Evolutionary conservation across 2,888 invertebrate genomes (phyloP).

Genomic region (Chydorus sphaericus): DNA sequence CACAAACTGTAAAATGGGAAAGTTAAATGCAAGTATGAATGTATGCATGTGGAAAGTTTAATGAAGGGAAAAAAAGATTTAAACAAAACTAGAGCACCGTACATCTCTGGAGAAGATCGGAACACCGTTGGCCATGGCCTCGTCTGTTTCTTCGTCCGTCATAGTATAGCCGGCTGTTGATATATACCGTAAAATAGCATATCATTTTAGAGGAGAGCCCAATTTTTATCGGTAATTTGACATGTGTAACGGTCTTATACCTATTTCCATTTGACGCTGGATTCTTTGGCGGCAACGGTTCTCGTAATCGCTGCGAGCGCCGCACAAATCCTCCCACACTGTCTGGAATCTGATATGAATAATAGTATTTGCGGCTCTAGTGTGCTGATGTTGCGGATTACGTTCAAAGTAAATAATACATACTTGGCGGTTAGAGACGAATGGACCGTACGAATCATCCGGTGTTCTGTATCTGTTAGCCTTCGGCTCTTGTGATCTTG

Average conservation of each 20-base stretch:
- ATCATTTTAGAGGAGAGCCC: not conserved
- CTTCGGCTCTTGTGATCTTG: not conserved
- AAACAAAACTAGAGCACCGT: too few relatives aligned
- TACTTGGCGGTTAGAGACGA: not conserved
- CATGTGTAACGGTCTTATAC: not conserved
- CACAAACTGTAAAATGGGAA: not conserved
- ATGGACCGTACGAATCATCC: not conserved
- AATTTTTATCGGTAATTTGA: not conserved
- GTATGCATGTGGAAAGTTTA: not conserved
- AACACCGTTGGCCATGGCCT: not conserved
- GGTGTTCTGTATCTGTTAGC: not conserved
- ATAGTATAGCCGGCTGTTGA: not conserved
- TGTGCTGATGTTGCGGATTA: not conserved
- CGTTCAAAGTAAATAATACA: not conserved
- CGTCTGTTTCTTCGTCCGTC: not conserved
- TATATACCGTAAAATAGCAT: too few relatives aligned
- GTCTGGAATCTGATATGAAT: not conserved
- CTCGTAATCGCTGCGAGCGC: not conserved
- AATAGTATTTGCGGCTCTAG: not conserved
- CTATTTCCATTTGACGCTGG: not conserved
- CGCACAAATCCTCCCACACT: not conserved
- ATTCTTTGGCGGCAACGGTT: not conserved
- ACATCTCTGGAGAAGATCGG: not conserved
- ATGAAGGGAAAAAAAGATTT: not conserved
- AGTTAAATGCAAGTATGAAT: not conserved